A percentile compares a stretch with the other conserved stretches of the same genome.
phyloP scores from a whole-genome alignment of 2,888 invertebrate genomes.

The Orthonychiurus folsomi region DNA sequence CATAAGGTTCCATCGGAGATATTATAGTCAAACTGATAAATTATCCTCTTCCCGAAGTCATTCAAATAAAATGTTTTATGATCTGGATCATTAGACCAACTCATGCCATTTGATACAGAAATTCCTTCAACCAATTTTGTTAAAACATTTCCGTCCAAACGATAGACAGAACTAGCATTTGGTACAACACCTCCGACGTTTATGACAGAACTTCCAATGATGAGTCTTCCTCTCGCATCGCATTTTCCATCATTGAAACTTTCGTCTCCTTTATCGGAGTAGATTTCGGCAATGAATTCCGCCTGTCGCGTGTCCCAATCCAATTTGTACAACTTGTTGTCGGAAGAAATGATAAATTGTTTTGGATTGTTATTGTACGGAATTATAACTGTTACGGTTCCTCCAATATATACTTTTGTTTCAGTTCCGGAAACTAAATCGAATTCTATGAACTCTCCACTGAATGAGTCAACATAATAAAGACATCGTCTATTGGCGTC shows the following conservation, averaged over 20 bases:
- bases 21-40: slow-evolving; percentile 18
- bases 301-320: slow-evolving; percentile 2
- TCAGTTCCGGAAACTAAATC: slow-evolving; percentile 8
- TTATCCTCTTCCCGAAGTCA: slow-evolving; percentile 15
- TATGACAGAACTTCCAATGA: slow-evolving; percentile 13
- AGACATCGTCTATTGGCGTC: neutral
- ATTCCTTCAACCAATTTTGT: slow-evolving; percentile 12
- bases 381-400: slow-evolving; percentile 11
- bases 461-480: slow-evolving; percentile 16
- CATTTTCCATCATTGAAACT: slow-evolving; percentile 18
- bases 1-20: slow-evolving; percentile 7
- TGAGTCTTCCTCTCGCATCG: slow-evolving; percentile 11
- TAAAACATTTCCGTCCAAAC: slow-evolving; percentile 10
- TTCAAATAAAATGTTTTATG: slow-evolving; percentile 13
- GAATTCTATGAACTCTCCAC: slow-evolving; percentile 11
- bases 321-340: slow-evolving; percentile 11
- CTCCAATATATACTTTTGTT: slow-evolving; percentile 7
- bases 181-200: slow-evolving; percentile 7
- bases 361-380: slow-evolving; percentile 12
- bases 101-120: slow-evolving; percentile 15
- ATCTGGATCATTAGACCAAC: slow-evolving; percentile 15
- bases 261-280: slow-evolving; percentile 7
- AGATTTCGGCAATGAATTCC: slow-evolving; percentile 1
- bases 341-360: slow-evolving; percentile 4
- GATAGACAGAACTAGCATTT: slow-evolving; percentile 11